phyloP scores from a whole-genome alignment of 2,888 invertebrate genomes.

The Antheraea assamensis region DNA sequence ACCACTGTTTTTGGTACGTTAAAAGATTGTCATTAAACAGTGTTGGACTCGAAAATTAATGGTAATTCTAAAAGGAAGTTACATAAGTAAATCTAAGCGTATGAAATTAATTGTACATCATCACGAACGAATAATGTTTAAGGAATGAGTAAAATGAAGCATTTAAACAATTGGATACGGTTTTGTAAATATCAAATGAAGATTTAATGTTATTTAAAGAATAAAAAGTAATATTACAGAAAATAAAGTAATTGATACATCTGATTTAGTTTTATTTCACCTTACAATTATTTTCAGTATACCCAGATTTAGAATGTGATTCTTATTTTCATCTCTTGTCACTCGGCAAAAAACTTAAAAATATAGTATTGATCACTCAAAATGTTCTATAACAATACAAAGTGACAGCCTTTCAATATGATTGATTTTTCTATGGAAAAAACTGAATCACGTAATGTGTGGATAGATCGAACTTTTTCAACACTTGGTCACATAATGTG shows the following conservation, averaged over 20 bases:
- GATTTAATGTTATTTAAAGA: constrained; percentile 24
- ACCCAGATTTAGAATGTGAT: no score
- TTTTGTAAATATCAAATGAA: constrained; percentile 63
- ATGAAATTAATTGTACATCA: constrained; percentile 28
- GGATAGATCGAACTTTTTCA: no score
- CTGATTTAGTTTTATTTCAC: constrained; percentile 36
- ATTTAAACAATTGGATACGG: constrained; percentile 44
- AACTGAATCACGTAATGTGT: no score
- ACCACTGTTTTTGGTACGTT: neutral
- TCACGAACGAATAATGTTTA: constrained; percentile 35
- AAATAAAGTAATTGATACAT: constrained; percentile 26
- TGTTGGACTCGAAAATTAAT: neutral
- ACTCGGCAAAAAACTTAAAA: no score
- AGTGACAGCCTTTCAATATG: no score
- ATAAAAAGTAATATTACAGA: constrained; percentile 63
- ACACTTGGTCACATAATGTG: no score
- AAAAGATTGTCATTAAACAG: neutral
- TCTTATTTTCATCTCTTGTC: no score
- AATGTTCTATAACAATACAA: no score
- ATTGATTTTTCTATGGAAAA: no score
- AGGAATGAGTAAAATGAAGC: constrained; percentile 42
- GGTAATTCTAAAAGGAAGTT: neutral
- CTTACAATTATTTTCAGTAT: neutral
- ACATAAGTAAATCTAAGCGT: no score
- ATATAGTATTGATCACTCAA: no score